phyloP scores from a whole-genome alignment of 2,797 vertebrate genomes.

The Lacerta agilis region DNA sequence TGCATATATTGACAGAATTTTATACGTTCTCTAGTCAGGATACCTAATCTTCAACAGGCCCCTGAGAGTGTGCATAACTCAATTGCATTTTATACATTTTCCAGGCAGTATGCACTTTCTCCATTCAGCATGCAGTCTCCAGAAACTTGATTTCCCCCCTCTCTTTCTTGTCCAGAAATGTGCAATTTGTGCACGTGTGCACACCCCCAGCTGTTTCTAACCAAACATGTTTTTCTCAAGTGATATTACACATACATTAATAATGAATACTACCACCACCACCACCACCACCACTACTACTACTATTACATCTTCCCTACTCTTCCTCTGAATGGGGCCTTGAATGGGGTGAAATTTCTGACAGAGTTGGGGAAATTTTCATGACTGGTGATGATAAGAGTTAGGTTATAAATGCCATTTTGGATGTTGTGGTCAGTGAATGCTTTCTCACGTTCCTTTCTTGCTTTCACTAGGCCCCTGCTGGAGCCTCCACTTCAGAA shows the following conservation, averaged over 20 bases:
- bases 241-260: not conserved
- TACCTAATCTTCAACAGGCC: no score
- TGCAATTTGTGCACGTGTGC: no score
- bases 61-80: no score
- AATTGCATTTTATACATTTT: no score
- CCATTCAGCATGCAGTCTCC: no score
- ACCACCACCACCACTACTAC: not conserved
- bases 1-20: no score
- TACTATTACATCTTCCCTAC: not conserved
- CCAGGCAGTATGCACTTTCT: no score
- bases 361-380: not conserved
- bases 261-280: not conserved
- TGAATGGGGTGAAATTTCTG: not conserved
- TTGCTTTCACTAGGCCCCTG: conserved; percentile 63
- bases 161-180: no score
- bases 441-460: not conserved
- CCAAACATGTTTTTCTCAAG: not conserved
- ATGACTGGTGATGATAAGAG: not conserved
- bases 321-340: not conserved
- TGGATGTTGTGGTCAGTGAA: not conserved
- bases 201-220: no score
- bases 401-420: not conserved
- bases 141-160: no score
- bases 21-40: no score
- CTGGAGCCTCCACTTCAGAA: conserved; percentile 37